These are phyloP conservation scores for Gonioctena quinquepunctata DNA, from an alignment of 1,140 invertebrate species.

Conservation along the genomic window DNA sequence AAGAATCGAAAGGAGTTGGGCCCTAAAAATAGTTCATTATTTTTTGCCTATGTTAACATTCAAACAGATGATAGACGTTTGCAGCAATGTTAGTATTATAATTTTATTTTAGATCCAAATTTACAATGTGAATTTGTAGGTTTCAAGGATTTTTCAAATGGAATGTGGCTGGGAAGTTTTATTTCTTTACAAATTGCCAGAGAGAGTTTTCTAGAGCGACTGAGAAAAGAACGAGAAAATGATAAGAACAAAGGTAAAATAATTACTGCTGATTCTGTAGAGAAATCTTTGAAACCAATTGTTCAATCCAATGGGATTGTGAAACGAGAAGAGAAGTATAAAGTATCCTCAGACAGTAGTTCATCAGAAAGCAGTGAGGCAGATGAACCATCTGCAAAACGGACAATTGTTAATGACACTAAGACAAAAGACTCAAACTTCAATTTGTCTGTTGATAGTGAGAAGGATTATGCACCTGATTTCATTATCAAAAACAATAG, in stretches of 20 bases:
- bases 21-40: conserved; percentile 32
- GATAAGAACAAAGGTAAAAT: neutral
- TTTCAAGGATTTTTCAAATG: conserved; percentile 40
- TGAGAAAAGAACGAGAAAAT: conserved; percentile 51
- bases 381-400: conserved; percentile 4
- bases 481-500: conserved; percentile 38
- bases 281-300: neutral
- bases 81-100: conserved; percentile 45
- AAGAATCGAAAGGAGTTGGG: conserved; percentile 43
- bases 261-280: neutral
- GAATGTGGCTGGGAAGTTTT: conserved; percentile 39
- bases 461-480: conserved; percentile 21
- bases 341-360: neutral
- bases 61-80: conserved; percentile 39
- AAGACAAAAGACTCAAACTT: neutral
- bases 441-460: neutral
- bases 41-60: conserved; percentile 52
- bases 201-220: conserved; percentile 53
- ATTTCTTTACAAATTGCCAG: conserved; percentile 49
- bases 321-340: neutral
- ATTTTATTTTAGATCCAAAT: neutral
- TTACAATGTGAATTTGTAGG: conserved; percentile 37
- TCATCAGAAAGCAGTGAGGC: neutral
- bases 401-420: neutral
- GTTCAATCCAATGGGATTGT: neutral